Conservation (phyloP, 2,888 invertebrate species). For the Platerodrilus igneus region DNA sequence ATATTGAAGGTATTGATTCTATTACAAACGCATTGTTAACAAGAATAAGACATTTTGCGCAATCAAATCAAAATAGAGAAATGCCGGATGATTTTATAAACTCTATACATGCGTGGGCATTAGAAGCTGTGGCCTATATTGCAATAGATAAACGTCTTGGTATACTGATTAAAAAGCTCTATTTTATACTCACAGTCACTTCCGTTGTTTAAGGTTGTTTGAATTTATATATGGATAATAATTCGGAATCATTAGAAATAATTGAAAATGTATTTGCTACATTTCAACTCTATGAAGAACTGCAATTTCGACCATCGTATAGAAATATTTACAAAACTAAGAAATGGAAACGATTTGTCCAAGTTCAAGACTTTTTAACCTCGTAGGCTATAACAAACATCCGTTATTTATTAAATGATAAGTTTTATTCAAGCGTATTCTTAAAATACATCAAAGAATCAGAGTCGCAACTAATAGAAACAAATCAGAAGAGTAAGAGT, state of each 20-base stretch:
- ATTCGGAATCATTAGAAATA: constrained; percentile 46
- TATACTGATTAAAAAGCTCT: no score
- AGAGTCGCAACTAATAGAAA: constrained; percentile 30
- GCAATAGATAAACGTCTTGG: constrained; percentile 44
- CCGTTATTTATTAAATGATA: constrained; percentile 12
- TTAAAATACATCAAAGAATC: constrained; percentile 37
- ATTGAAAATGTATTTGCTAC: constrained; percentile 40
- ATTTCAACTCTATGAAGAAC: constrained; percentile 35
- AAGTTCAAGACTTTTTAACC: constrained; percentile 45
- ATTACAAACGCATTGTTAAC: constrained; percentile 37
- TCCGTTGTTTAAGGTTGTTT: constrained; percentile 43
- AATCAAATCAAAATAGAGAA: constrained; percentile 27
- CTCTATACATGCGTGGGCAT: constrained; percentile 59
- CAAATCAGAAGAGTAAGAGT: no score
- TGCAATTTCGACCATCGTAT: constrained; percentile 41
- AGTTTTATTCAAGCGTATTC: constrained; percentile 32
- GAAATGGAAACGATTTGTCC: constrained; percentile 38
- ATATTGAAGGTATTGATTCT: constrained; percentile 36
- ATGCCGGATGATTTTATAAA: constrained; percentile 47
- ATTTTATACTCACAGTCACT: no score
- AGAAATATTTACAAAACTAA: constrained; percentile 40
- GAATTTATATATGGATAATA: constrained; percentile 33
- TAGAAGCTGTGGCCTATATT: constrained; percentile 53
- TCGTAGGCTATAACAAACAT: no score
- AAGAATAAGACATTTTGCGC: constrained; percentile 26